Conservation (phyloP, 2,888 invertebrate genomes). For the Machimus atricapillus region DNA sequence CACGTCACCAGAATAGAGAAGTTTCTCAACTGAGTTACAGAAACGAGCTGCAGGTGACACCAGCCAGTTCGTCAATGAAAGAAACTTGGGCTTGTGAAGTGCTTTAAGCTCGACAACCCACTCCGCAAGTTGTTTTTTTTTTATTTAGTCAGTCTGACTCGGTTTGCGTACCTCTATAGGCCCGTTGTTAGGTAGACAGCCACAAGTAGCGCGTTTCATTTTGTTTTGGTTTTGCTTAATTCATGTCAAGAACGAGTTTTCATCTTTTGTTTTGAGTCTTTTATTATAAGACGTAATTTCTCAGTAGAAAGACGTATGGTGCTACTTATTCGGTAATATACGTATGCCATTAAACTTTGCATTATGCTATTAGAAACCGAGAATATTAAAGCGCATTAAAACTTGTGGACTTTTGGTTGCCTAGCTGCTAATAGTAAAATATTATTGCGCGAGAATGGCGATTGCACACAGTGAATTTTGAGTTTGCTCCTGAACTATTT, state of each 20-base stretch:
- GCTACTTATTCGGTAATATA: not conserved
- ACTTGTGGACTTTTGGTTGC: not conserved
- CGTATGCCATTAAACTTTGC: not conserved
- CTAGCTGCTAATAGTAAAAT: not conserved
- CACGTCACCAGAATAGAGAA: too few relatives aligned
- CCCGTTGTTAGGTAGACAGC: not conserved
- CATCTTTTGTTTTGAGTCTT: slow-evolving; percentile 1
- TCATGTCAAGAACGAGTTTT: not conserved
- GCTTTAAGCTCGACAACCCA: not conserved
- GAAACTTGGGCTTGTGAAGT: not conserved
- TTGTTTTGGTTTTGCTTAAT: slow-evolving; percentile 19
- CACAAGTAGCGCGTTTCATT: slow-evolving; percentile 4
- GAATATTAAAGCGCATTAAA: not conserved
- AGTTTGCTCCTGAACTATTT: not conserved
- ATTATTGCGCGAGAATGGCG: not conserved
- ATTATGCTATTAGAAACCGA: not conserved
- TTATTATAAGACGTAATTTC: slow-evolving; percentile 14
- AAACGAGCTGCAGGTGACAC: too few relatives aligned
- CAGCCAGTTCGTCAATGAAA: not conserved
- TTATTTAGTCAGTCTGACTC: not conserved
- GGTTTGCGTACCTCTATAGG: not conserved
- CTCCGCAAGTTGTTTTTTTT: not conserved
- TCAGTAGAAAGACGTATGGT: not conserved
- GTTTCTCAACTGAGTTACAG: too few relatives aligned
- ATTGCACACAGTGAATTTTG: not conserved